These are phyloP conservation scores for Macrophya annulata DNA, from an alignment of 2,888 invertebrate genomes.

Conservation along the genomic window DNA sequence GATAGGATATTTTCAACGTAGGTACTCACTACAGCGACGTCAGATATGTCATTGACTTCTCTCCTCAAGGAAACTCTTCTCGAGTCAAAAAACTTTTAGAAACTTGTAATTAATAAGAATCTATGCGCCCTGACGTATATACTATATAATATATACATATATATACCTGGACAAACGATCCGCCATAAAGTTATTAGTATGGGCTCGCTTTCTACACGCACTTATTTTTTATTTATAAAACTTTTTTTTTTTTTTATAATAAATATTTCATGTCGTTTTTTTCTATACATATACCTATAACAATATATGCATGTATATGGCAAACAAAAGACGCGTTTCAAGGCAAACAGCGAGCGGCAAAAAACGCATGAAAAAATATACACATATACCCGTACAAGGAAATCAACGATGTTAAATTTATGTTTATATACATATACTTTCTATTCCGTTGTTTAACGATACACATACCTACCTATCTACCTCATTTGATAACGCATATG, in stretches of 20 bases:
- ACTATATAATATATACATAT: background rate
- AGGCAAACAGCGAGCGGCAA: conserved; percentile 48
- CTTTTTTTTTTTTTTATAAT: background rate
- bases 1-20: conserved; percentile 38
- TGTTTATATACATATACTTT: conserved; percentile 46
- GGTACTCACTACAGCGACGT: background rate
- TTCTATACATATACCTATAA: background rate
- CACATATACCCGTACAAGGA: background rate
- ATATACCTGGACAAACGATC: conserved; percentile 61
- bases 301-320: no score
- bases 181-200: conserved; percentile 57
- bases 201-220: conserved; percentile 36
- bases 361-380: conserved; percentile 14
- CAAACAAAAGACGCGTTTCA: conserved; percentile 32
- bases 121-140: background rate
- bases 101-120: conserved; percentile 56
- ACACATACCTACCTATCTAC: background rate
- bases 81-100: conserved; percentile 14
- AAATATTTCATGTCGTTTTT: conserved; percentile 12
- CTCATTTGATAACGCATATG: conserved; percentile 1
- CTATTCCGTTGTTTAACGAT: conserved; percentile 43
- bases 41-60: conserved; percentile 25
- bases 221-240: conserved; percentile 1
- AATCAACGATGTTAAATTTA: conserved; percentile 43
- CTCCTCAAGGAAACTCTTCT: conserved; percentile 6